Conservation (phyloP, 2,888 invertebrate species). For the Netelia fuscicornis region DNA sequence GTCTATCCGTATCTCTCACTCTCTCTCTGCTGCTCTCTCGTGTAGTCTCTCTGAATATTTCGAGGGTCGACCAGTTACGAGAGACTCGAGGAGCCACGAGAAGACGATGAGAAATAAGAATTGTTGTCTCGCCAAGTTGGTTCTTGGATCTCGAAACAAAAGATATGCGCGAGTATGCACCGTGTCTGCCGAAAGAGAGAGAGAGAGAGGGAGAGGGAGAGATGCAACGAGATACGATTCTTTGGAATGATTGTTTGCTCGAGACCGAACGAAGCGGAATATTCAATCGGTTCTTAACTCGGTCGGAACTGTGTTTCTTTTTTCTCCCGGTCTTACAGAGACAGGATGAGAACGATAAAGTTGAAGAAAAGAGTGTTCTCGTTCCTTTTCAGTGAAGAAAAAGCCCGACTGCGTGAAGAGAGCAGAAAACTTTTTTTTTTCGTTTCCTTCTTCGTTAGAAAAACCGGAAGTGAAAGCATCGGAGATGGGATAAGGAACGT, state of each 20-base stretch:
- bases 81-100: slow-evolving; percentile 29
- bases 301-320: slow-evolving; percentile 8
- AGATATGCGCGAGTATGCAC: slow-evolving; percentile 2
- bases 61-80: slow-evolving; percentile 58
- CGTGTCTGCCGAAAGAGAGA: not conserved
- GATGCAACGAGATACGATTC: slow-evolving; percentile 33
- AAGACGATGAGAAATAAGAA: slow-evolving; percentile 29
- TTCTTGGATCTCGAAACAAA: slow-evolving; percentile 52
- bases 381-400: not conserved
- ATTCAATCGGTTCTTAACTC: slow-evolving; percentile 22
- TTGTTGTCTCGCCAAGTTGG: slow-evolving; percentile 58
- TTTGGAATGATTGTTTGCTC: slow-evolving; percentile 17
- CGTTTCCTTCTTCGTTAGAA: not conserved
- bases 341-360: slow-evolving; percentile 17
- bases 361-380: not conserved
- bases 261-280: slow-evolving; percentile 8
- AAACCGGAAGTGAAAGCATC: slow-evolving; percentile 55
- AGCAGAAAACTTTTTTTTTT: not conserved
- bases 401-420: not conserved
- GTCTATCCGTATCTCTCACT: slow-evolving; percentile 47
- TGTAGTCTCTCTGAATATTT: slow-evolving; percentile 63
- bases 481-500: slow-evolving; percentile 20
- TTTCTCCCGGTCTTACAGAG: not conserved
- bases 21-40: slow-evolving; percentile 34
- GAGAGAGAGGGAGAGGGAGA: not conserved